These are phyloP conservation scores for Dryococelus australis DNA, from an alignment of 2,888 invertebrate species.

Conservation along the genomic window DNA sequence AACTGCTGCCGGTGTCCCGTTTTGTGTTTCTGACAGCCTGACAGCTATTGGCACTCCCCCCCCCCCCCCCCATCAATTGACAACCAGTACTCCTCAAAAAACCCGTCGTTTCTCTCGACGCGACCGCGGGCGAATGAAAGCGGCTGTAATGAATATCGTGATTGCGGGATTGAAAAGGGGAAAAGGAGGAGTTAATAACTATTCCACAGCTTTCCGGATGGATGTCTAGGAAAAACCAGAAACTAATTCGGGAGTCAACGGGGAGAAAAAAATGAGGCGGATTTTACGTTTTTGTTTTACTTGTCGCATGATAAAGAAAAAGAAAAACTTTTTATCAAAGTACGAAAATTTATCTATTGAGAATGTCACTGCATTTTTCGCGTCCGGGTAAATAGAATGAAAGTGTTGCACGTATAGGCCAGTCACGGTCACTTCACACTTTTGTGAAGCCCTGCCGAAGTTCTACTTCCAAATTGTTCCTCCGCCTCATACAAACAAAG, in stretches of 20 bases:
- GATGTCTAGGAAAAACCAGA: neutral
- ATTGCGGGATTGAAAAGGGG: neutral
- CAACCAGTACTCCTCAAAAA: no score
- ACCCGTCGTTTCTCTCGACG: neutral
- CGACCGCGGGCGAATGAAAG: neutral
- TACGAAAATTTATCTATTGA: no score
- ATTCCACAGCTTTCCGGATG: neutral
- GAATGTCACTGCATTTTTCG: no score
- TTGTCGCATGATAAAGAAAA: no score
- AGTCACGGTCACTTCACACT: no score
- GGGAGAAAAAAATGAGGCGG: neutral
- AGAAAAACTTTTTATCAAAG: no score
- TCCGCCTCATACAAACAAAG: no score
- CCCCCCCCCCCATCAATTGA: neutral
- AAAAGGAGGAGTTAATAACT: neutral
- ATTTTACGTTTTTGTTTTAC: neutral
- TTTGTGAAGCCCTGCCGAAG: no score
- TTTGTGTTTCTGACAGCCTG: conserved; percentile 16
- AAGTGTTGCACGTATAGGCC: no score
- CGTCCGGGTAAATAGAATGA: no score
- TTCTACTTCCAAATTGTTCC: no score
- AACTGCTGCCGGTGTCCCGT: conserved; percentile 16
- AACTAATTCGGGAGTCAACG: neutral
- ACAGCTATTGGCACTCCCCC: neutral
- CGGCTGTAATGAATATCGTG: neutral